Evolutionary conservation across 2,888 invertebrate genomes (phyloP).

Genomic region (Mimachlamys varia): DNA sequence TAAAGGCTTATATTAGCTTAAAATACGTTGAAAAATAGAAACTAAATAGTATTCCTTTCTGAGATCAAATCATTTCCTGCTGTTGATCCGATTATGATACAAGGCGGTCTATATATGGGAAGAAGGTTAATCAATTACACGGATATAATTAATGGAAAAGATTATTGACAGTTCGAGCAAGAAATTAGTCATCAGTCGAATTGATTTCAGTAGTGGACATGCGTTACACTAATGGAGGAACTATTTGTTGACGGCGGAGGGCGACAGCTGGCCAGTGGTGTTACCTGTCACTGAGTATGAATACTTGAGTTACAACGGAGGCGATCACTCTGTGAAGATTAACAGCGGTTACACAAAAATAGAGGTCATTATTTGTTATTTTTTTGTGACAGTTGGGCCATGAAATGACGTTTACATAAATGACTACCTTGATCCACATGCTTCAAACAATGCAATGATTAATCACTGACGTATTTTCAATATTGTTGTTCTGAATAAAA

Average conservation of each 20-base stretch:
- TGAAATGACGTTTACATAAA: background rate
- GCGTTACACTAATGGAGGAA: background rate
- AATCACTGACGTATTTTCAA: background rate
- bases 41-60: background rate
- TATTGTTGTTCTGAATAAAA: too few species aligned
- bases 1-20: too few species aligned
- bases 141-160: background rate
- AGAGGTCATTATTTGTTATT: background rate
- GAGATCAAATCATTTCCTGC: background rate
- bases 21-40: too few species aligned
- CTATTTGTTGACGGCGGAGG: slow-evolving; percentile 15
- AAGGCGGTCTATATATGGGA: background rate
- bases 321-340: background rate
- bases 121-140: background rate
- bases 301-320: background rate
- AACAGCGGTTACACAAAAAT: background rate
- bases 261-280: background rate
- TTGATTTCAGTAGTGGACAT: background rate
- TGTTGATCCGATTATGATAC: background rate
- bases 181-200: slow-evolving; percentile 11
- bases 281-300: background rate
- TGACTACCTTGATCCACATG: background rate
- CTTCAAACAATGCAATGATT: background rate
- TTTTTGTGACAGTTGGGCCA: background rate
- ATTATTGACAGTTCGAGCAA: background rate